phyloP scores from a whole-genome alignment of 2,113 vertebrate genomes.

The Panthera leo region DNA sequence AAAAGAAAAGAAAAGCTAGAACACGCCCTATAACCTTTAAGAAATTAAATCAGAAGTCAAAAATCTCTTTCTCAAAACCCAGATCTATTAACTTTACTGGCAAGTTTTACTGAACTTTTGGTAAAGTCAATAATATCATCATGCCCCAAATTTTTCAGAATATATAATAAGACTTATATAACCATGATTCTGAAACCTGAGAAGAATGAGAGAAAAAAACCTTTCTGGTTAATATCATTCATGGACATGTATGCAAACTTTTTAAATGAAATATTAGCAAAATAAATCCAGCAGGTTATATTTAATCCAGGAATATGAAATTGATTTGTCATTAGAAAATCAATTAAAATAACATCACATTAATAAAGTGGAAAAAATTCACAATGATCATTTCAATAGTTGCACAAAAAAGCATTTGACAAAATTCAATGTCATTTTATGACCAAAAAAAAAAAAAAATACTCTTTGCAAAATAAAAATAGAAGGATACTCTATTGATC shows the following conservation, averaged over 20 bases:
- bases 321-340: constrained; percentile 22
- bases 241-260: neutral
- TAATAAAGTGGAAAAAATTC: neutral
- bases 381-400: neutral
- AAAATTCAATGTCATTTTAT: constrained; percentile 16
- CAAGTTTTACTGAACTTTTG: neutral
- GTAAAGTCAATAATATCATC: neutral
- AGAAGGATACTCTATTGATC: neutral
- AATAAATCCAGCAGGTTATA: neutral
- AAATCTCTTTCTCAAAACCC: neutral
- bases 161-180: neutral
- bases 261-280: constrained; percentile 26
- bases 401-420: neutral
- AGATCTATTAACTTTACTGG: neutral
- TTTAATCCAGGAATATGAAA: neutral
- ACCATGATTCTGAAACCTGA: neutral
- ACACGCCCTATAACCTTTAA: neutral
- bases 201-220: neutral
- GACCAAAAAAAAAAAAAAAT: neutral
- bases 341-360: constrained; percentile 17
- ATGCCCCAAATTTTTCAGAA: neutral
- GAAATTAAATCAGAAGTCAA: constrained; percentile 1
- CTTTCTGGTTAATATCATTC: neutral
- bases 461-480: constrained; percentile 9
- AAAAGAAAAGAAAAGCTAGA: neutral